Percentiles rank a stretch among this genome's conserved stretches.
Conservation (phyloP, 2,888 invertebrate species). For the Amphipoea lucens region DNA sequence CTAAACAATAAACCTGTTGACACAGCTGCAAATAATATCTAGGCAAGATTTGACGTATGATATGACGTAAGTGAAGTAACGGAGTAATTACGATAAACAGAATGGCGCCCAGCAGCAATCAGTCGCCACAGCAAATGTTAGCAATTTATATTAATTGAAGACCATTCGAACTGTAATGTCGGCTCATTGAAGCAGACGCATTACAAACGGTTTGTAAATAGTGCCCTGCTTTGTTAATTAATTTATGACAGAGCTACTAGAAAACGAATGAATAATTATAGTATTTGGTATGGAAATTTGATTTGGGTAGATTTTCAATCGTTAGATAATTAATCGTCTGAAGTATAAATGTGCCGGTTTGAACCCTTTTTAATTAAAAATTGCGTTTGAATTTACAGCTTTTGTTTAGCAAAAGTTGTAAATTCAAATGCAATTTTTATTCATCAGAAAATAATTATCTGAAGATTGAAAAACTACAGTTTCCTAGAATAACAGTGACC, state of each 20-base stretch:
- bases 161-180: conserved; percentile 42
- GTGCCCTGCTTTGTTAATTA: conserved; percentile 33
- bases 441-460: not conserved
- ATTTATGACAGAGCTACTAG: conserved; percentile 45
- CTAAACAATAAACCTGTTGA: not conserved
- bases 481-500: too few relatives aligned
- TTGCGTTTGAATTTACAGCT: too few relatives aligned
- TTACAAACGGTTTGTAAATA: conserved; percentile 18
- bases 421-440: not conserved
- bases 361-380: too few relatives aligned
- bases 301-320: not conserved
- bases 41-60: conserved; percentile 11
- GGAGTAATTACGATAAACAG: conserved; percentile 28
- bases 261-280: not conserved
- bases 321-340: not conserved
- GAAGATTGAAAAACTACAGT: not conserved
- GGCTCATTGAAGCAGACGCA: conserved; percentile 44
- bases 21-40: conserved; percentile 18
- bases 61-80: conserved; percentile 21
- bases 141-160: conserved; percentile 65
- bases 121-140: conserved; percentile 41
- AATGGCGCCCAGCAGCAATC: conserved; percentile 32
- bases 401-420: too few relatives aligned
- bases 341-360: not conserved
- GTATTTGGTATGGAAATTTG: not conserved